A percentile compares a stretch with the other conserved stretches of the same genome.
Evolutionary conservation across 2,888 invertebrate species (phyloP).

Genomic region (Ypsolopha sequella): DNA sequence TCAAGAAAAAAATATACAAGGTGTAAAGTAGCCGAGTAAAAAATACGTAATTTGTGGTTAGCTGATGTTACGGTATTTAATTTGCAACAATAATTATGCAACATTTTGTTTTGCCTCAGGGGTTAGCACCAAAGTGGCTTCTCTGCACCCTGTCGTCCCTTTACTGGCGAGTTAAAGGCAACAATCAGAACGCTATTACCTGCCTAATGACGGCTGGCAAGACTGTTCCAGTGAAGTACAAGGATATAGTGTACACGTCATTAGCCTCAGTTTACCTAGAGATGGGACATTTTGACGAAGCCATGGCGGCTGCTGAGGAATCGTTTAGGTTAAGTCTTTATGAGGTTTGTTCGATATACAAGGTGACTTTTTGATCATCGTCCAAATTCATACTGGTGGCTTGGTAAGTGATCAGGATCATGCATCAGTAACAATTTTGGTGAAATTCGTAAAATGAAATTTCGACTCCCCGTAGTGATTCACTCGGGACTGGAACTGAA

Average conservation of each 20-base stretch:
- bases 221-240: slow-evolving; percentile 67
- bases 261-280: slow-evolving; percentile 77
- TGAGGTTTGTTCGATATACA: slow-evolving; percentile 58
- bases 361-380: too few species aligned
- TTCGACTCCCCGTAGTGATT: too few species aligned
- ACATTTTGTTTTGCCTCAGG: slow-evolving; percentile 45
- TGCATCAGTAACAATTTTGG: too few species aligned
- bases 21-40: too few species aligned
- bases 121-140: slow-evolving; percentile 80
- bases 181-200: slow-evolving; percentile 75
- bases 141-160: slow-evolving; percentile 79
- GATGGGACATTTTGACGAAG: slow-evolving; percentile 75
- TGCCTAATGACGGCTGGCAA: slow-evolving; percentile 76
- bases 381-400: too few species aligned
- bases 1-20: too few species aligned
- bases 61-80: too few species aligned
- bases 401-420: too few species aligned
- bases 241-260: slow-evolving; percentile 77
- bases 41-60: too few species aligned
- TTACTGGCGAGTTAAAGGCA: slow-evolving; percentile 82
- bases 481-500: too few species aligned
- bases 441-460: too few species aligned
- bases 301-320: slow-evolving; percentile 70
- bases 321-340: slow-evolving; percentile 73
- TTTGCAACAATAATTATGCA: too few species aligned